Conservation (phyloP, 2,797 vertebrate genomes). For the Brachyrhaphis roseni region DNA sequence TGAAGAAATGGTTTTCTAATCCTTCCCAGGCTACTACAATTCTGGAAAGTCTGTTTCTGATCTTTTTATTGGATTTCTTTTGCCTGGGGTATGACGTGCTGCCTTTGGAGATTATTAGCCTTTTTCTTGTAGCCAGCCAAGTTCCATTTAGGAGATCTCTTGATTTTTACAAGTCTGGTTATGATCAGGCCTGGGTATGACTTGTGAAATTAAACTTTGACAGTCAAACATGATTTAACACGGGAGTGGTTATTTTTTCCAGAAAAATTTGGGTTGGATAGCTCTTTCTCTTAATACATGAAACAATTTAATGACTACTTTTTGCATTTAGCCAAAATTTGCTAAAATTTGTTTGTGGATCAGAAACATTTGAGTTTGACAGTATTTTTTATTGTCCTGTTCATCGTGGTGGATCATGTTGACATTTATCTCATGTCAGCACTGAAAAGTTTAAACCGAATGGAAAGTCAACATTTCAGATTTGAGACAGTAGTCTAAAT, state of each 20-base stretch:
- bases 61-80: neutral
- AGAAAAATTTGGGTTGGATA: neutral
- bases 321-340: neutral
- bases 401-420: neutral
- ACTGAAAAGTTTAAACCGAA: constrained; percentile 12
- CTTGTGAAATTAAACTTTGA: neutral
- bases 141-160: neutral
- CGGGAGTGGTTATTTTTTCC: neutral
- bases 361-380: neutral
- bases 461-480: constrained; percentile 17
- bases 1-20: neutral
- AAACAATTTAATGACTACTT: neutral
- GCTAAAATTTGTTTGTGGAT: neutral
- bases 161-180: neutral
- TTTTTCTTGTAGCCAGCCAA: neutral
- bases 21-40: neutral
- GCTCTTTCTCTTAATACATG: neutral
- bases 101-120: neutral
- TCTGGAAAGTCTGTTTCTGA: neutral
- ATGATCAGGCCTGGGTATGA: neutral
- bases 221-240: neutral
- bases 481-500: neutral
- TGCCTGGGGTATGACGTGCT: neutral
- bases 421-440: neutral
- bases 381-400: neutral